Conservation (phyloP, 37 sponge, comb jelly and placozoan species). For the Beroe ovata region DNA sequence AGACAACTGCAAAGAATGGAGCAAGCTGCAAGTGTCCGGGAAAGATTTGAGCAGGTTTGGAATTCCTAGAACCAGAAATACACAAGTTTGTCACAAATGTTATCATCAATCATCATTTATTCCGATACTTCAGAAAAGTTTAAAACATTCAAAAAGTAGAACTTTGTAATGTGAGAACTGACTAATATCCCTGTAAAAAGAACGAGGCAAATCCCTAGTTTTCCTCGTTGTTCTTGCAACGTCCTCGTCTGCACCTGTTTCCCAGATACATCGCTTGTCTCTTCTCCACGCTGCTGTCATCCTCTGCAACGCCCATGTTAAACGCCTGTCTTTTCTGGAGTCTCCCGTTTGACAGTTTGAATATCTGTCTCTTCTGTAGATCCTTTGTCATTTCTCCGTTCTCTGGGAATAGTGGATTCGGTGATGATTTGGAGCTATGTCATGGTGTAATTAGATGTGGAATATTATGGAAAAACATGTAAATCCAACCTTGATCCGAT, state of each 20-base stretch:
- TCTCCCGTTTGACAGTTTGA: neutral
- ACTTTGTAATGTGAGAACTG: neutral
- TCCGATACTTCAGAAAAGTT: too few species aligned
- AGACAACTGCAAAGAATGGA: conserved; percentile 65
- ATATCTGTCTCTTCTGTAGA: neutral
- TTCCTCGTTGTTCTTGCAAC: neutral
- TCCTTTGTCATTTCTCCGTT: neutral
- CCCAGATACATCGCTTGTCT: neutral
- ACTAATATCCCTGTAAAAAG: neutral
- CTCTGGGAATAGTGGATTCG: neutral
- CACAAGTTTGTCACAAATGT: too few species aligned
- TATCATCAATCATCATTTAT: too few species aligned
- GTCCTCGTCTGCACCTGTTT: neutral
- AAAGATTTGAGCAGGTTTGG: conserved; percentile 62
- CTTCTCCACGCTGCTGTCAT: neutral
- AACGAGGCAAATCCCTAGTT: neutral
- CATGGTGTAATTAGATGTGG: too few species aligned
- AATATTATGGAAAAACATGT: too few species aligned
- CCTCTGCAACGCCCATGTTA: neutral
- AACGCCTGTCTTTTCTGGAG: conserved; percentile 35
- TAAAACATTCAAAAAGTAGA: too few species aligned
- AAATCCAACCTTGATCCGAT: too few species aligned
- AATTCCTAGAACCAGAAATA: too few species aligned
- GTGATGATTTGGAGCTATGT: too few species aligned
- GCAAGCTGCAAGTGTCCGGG: conserved; percentile 60